Evolutionary conservation across 2,888 invertebrate species (phyloP), one percentile per base, ranked within the genome.

Genomic region (Nudaria mundana): DNA sequence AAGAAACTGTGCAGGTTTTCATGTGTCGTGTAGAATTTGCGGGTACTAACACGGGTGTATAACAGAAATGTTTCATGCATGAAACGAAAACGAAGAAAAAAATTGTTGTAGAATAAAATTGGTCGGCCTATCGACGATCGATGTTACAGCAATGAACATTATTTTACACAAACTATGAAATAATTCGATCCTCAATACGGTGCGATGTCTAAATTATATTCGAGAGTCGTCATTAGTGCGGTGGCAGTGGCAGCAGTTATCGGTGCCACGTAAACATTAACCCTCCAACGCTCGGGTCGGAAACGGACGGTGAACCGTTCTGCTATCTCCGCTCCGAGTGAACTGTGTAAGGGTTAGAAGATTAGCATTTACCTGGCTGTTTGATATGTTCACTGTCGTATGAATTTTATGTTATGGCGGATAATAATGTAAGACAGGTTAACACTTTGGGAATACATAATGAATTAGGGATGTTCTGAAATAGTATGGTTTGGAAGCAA

Each of bases 241-340:
- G 42, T 45, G 33, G 23, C 13, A 35, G 36, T 16, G 29, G 30
- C 30, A 15, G 57, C n/a, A n/a, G n/a, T 57, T 53, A 56, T 57
- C 51, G 37, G 37, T 11, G 13, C 41, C n/a, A n/a, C n/a, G n/a
- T n/a, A n/a, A n/a, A 35, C 35, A 14, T 28, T 39, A 38, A 1
- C 12, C 20, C 24, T 34, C 24, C 22, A 14, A 26, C n/a, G 25
- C 2, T 23, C 3, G 22, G 38, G n/a, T 44, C 16, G 51, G 45
- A 39, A 37, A 40, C 31, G 43, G 47, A 48, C 20, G 26, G 34
- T 13, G 15, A 12, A 3, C 12, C n/a, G 18, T 20, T 16, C 6
- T 11, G 22, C 33, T 52, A 56, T 44, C 46, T 20, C 3, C 24
- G 3, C 8, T n/a, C 28, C 16, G 31, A 26, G 29, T 24, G 28